phyloP scores from a whole-genome alignment of 2,113 vertebrate genomes.

The Crotalus tigris region DNA sequence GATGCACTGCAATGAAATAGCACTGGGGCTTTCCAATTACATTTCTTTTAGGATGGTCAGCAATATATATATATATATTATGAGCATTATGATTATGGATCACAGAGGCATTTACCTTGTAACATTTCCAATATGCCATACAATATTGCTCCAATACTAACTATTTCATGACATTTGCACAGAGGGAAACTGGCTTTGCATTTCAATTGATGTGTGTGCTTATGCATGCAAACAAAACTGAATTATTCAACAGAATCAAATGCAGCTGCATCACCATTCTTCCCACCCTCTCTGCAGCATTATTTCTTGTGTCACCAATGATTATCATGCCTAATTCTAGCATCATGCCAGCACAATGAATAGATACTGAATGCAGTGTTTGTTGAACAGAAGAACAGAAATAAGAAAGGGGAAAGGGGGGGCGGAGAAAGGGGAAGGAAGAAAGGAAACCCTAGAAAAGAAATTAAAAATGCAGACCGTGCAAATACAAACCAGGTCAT shows the following conservation, averaged over 20 bases:
- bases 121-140: conserved; percentile 23
- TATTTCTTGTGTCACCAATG: conserved; percentile 95
- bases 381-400: conserved; percentile 92
- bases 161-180: conserved; percentile 34
- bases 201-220: conserved; percentile 43
- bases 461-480: conserved; percentile 97
- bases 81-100: background rate
- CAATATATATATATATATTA: background rate
- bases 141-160: conserved; percentile 20
- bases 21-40: background rate
- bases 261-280: conserved; percentile 52
- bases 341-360: conserved; percentile 99
- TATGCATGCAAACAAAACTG: conserved; percentile 30
- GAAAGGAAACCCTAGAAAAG: conserved; percentile 80
- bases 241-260: conserved; percentile 57
- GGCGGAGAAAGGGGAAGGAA: conserved; percentile 4
- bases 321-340: conserved; percentile 99
- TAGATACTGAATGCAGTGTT: conserved; percentile 98
- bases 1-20: background rate
- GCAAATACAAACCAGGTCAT: conserved; percentile 99
- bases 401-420: conserved; percentile 66
- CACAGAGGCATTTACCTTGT: conserved; percentile 38
- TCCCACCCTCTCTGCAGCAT: conserved; percentile 90
- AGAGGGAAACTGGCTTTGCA: conserved; percentile 51
- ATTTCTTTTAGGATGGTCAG: background rate